Percentiles rank a stretch among this genome's conserved stretches.
These are phyloP conservation scores for Adelphocoris suturalis DNA, from an alignment of 2,888 invertebrate species.

Conservation along the genomic window DNA sequence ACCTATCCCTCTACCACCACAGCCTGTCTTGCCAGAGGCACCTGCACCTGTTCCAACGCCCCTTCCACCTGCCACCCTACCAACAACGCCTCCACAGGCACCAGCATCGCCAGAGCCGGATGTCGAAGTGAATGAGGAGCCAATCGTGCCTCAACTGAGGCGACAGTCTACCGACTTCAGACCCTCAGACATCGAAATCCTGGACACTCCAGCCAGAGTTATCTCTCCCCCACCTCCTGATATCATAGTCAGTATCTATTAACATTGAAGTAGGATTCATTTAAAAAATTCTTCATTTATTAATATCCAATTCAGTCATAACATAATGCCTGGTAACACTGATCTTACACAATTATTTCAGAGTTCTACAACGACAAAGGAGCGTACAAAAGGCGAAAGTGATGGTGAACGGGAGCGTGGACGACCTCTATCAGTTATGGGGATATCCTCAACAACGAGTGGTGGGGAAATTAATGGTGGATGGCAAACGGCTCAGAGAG, in stretches of 20 bases:
- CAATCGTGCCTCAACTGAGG: slow-evolving; percentile 73
- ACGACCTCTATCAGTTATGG: slow-evolving; percentile 65
- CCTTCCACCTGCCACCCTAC: slow-evolving; percentile 74
- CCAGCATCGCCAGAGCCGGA: slow-evolving; percentile 51
- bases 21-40: slow-evolving; percentile 4
- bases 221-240: slow-evolving; percentile 51
- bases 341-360: background rate
- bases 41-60: background rate
- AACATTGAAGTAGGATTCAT: background rate
- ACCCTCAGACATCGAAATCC: slow-evolving; percentile 56
- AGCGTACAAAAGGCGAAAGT: slow-evolving; percentile 4
- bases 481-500: slow-evolving; percentile 69
- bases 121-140: slow-evolving; percentile 66
- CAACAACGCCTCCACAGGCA: slow-evolving; percentile 74
- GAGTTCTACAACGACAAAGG: slow-evolving; percentile 60
- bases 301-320: background rate
- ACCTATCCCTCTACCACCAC: background rate
- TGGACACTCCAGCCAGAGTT: slow-evolving; percentile 26
- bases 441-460: background rate
- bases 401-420: slow-evolving; percentile 53
- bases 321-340: background rate
- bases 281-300: background rate
- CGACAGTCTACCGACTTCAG: slow-evolving; percentile 65
- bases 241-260: slow-evolving; percentile 45
- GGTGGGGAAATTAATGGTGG: slow-evolving; percentile 70